These are phyloP conservation scores for Xestobium rufovillosum DNA, from an alignment of 2,888 invertebrate genomes.

Conservation along the genomic window DNA sequence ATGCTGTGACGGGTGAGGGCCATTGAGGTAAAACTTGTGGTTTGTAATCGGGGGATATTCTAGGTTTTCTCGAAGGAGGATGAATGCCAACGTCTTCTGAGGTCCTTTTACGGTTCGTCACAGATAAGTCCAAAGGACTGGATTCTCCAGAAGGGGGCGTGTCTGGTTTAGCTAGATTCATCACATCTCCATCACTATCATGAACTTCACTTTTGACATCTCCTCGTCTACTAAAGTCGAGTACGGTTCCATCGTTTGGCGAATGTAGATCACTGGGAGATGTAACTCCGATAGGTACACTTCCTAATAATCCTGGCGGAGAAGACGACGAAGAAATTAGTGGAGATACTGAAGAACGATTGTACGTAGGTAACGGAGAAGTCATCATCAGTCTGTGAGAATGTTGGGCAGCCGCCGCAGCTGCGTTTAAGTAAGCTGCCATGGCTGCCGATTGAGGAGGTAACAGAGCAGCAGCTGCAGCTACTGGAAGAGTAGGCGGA, in stretches of 20 bases:
- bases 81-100: slow-evolving; percentile 53
- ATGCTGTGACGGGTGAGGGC: slow-evolving; percentile 68
- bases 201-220: slow-evolving; percentile 34
- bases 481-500: slow-evolving; percentile 61
- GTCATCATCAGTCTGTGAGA: slow-evolving; percentile 70
- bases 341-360: slow-evolving; percentile 56
- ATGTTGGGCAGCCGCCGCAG: slow-evolving; percentile 53
- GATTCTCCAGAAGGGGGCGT: slow-evolving; percentile 47
- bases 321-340: slow-evolving; percentile 63
- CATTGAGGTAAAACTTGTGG: slow-evolving; percentile 61
- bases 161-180: slow-evolving; percentile 63
- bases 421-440: slow-evolving; percentile 71
- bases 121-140: slow-evolving; percentile 75
- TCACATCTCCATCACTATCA: slow-evolving; percentile 58
- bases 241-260: slow-evolving; percentile 51
- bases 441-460: slow-evolving; percentile 77
- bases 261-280: slow-evolving; percentile 50
- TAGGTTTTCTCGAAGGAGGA: slow-evolving; percentile 59
- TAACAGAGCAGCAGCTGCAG: slow-evolving; percentile 55
- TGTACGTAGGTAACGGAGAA: slow-evolving; percentile 46
- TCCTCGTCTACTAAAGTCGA: slow-evolving; percentile 73
- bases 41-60: slow-evolving; percentile 58
- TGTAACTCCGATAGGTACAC: slow-evolving; percentile 39
- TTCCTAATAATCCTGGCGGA: slow-evolving; percentile 36
- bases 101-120: slow-evolving; percentile 63